Conservation (phyloP, 1,140 invertebrate species). For the Globodera ellingtonae region DNA sequence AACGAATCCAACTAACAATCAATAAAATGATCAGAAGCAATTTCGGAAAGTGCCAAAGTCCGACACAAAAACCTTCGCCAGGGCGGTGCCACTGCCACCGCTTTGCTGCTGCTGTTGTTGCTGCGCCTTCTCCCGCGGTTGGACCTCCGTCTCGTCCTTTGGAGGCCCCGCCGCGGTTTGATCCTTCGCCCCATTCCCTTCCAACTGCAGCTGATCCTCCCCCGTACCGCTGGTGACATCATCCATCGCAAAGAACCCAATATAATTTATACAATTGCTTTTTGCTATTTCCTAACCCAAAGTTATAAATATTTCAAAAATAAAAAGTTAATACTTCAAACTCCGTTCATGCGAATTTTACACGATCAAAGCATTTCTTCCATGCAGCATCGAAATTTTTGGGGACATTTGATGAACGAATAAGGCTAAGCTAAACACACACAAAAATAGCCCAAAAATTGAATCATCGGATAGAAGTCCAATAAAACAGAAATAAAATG, state of each 20-base stretch:
- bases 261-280: no score
- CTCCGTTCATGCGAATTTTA: no score
- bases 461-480: no score
- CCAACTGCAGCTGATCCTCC: no score
- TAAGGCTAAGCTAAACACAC: neutral
- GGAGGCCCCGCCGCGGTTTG: neutral
- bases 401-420: neutral
- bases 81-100: neutral
- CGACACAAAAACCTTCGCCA: neutral
- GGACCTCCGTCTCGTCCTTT: neutral
- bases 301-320: no score
- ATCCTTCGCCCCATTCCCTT: neutral
- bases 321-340: no score
- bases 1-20: slow-evolving; percentile 38
- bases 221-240: no score
- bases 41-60: neutral
- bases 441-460: neutral
- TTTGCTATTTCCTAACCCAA: no score
- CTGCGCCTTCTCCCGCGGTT: neutral
- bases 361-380: no score
- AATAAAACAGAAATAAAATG: no score
- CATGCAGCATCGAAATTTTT: neutral
- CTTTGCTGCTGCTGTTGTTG: neutral
- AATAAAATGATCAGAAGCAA: no score
- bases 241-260: no score